Percentiles rank a stretch among this genome's conserved stretches.
Conservation (phyloP, 2,888 invertebrate genomes). For the Sylvicola fuscatus region DNA sequence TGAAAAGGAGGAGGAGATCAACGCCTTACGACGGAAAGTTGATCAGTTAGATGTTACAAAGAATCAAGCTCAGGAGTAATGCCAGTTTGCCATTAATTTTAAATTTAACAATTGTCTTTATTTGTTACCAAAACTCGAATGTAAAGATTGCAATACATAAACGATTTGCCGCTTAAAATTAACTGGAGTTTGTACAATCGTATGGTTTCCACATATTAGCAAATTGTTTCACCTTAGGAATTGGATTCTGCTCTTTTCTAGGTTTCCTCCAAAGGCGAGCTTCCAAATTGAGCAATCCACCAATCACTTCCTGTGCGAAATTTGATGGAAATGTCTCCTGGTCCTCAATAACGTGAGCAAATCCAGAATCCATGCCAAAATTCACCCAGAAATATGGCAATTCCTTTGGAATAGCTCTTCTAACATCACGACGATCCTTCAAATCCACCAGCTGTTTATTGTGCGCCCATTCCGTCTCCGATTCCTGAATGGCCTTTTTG, state of each 20-base stretch:
- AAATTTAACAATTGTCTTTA: no score
- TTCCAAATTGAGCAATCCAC: slow-evolving; percentile 82
- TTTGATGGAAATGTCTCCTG: slow-evolving; percentile 63
- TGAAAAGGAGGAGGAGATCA: no score
- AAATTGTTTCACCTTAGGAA: slow-evolving; percentile 47
- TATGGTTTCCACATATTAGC: slow-evolving; percentile 46
- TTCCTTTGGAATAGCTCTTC: slow-evolving; percentile 73
- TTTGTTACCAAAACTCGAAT: no score
- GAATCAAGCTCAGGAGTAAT: no score
- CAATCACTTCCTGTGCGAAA: slow-evolving; percentile 93
- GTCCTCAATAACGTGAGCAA: slow-evolving; percentile 94
- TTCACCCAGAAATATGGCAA: slow-evolving; percentile 89
- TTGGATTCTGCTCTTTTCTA: slow-evolving; percentile 31
- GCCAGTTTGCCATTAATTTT: no score
- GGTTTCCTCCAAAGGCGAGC: slow-evolving; percentile 72
- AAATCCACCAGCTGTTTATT: slow-evolving; percentile 80
- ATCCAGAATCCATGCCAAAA: slow-evolving; percentile 81
- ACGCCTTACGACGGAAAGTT: no score
- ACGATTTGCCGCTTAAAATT: no score
- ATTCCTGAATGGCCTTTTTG: slow-evolving; percentile 92
- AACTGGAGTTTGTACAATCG: no score
- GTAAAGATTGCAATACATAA: no score
- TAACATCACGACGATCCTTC: slow-evolving; percentile 41
- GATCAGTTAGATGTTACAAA: no score
- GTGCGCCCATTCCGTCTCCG: slow-evolving; percentile 85